Base-by-base conservation (phyloP, 2,113 vertebrate species). In the Procavia capensis region DNA sequence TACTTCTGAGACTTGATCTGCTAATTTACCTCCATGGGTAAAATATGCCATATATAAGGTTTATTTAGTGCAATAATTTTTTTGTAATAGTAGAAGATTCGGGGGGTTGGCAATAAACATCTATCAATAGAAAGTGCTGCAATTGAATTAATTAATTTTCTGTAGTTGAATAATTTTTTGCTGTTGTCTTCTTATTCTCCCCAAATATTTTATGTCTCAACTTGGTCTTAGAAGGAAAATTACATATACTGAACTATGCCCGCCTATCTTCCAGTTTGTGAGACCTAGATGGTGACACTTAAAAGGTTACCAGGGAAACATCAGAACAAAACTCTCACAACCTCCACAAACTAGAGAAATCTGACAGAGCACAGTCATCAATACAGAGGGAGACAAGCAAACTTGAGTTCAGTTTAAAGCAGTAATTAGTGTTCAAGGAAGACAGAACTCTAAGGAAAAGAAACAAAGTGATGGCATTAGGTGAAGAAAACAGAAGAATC, bases 401-500 rank as follows among this genome's bases (percentile, higher is more conserved):
- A 74, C 22, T 2, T 59, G 89, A 88, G 61, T 47, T 19, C 36
- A 14, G 10, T 88, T 50, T 76, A 63, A 85, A 79, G 66, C 43
- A 90, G 8, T 82, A 43, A 75, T 93, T 68, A 87, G 27, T 61
- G 63, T 91, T 85, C 61, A 91, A 79, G 45, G 45, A 17, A 79
- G 81, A 75, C 22, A 54, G 0, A 34, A 68, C 19, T 61, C 36
- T 20, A 63, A 91, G 81, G 45, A 90, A 90, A 16, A 72, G 43
- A 39, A 90, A 7, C n/a, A 54, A 96, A 50, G 70, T 81, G 90
- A 85, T 4, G 13, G 79, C 36, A 74, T 76, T 72, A 36, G 75
- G 47, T 87, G 72, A 90, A 89, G 76, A 91, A 93, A 94, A 95
- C 84, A 95, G 96, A 85, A 81, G 90, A 88, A 78, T 85, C 78